A percentile compares a stretch with the other conserved stretches of the same genome.
These are phyloP conservation scores for Cremastinae sp. DNA, from an alignment of 2,888 invertebrate species.

Conservation along the genomic window DNA sequence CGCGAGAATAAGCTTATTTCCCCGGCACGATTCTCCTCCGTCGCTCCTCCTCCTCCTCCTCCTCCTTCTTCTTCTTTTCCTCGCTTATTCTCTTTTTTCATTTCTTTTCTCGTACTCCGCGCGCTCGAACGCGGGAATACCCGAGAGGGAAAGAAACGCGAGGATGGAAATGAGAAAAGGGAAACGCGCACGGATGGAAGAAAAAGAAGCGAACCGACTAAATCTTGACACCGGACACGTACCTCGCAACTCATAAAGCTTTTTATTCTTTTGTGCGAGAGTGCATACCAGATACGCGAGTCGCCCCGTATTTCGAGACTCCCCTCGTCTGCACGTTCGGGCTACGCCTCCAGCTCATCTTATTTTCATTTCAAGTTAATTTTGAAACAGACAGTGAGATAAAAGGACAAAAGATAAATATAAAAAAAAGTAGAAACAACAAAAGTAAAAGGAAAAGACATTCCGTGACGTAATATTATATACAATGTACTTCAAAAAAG, in stretches of 20 bases:
- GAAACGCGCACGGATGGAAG: conserved; percentile 37
- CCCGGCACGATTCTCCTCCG: conserved; percentile 16
- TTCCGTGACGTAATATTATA: no score
- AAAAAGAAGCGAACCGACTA: conserved; percentile 45
- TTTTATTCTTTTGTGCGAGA: not conserved
- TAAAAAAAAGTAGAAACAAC: no score
- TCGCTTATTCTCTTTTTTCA: no score
- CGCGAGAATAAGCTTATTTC: no score
- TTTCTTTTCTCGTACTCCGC: conserved; percentile 30
- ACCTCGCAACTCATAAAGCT: conserved; percentile 33
- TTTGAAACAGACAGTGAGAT: not conserved
- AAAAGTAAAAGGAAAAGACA: not conserved
- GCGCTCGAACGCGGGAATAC: conserved; percentile 36
- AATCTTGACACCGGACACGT: conserved; percentile 59
- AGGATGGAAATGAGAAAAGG: not conserved
- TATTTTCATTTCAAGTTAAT: conserved; percentile 9
- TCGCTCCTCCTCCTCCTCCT: conserved; percentile 32
- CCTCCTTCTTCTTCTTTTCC: conserved; percentile 8
- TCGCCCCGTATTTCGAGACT: conserved; percentile 1
- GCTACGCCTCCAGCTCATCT: conserved; percentile 41
- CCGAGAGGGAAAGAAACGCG: conserved; percentile 18
- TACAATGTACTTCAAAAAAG: no score
- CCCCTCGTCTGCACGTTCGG: conserved; percentile 21
- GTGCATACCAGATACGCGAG: not conserved
- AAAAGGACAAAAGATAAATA: not conserved